A percentile compares a stretch with the other conserved stretches of the same genome.
Conservation (phyloP, 2,888 invertebrate genomes). For the Timandra comae region DNA sequence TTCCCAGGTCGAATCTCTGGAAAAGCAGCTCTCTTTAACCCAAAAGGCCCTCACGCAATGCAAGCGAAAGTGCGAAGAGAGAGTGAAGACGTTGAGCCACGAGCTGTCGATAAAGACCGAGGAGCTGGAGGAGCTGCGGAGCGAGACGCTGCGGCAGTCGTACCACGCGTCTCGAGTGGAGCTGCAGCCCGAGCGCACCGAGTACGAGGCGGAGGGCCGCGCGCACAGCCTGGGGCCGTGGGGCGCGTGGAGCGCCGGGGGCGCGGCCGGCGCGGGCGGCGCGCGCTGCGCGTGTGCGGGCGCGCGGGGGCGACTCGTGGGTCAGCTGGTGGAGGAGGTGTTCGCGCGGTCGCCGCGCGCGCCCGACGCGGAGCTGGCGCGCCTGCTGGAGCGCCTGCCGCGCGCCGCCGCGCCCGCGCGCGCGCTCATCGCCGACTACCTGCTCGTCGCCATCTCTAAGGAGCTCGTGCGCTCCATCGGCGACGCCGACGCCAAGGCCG, state of each 20-base stretch:
- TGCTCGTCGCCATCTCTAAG: slow-evolving; percentile 72
- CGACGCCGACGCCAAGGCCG: slow-evolving; percentile 71
- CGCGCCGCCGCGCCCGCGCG: slow-evolving; percentile 56
- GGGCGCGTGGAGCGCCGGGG: no score
- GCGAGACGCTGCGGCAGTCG: slow-evolving; percentile 61
- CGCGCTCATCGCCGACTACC: slow-evolving; percentile 71
- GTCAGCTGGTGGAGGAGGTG: slow-evolving; percentile 65
- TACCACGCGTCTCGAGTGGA: slow-evolving; percentile 65
- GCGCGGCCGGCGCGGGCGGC: slow-evolving; percentile 67
- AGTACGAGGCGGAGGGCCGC: slow-evolving; percentile 70
- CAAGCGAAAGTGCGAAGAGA: slow-evolving; percentile 73
- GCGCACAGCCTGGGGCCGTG: slow-evolving; percentile 71
- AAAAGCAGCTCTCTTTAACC: slow-evolving; percentile 74
- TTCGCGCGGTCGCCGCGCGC: slow-evolving; percentile 66
- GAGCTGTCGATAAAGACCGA: slow-evolving; percentile 76
- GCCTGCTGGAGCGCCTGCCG: slow-evolving; percentile 56
- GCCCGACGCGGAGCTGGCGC: slow-evolving; percentile 58
- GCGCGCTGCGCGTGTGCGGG: slow-evolving; percentile 64
- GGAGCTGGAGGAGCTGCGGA: slow-evolving; percentile 66
- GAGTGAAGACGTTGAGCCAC: slow-evolving; percentile 74
- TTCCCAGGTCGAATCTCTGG: slow-evolving; percentile 77
- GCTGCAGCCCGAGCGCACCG: slow-evolving; percentile 62
- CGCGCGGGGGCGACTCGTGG: slow-evolving; percentile 65
- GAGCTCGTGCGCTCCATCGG: slow-evolving; percentile 71
- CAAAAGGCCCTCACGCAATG: slow-evolving; percentile 73